Percentiles rank a stretch among this genome's conserved stretches.
Evolutionary conservation across 2,113 vertebrate genomes (phyloP).

Genomic region (Ochotona curzoniae): DNA sequence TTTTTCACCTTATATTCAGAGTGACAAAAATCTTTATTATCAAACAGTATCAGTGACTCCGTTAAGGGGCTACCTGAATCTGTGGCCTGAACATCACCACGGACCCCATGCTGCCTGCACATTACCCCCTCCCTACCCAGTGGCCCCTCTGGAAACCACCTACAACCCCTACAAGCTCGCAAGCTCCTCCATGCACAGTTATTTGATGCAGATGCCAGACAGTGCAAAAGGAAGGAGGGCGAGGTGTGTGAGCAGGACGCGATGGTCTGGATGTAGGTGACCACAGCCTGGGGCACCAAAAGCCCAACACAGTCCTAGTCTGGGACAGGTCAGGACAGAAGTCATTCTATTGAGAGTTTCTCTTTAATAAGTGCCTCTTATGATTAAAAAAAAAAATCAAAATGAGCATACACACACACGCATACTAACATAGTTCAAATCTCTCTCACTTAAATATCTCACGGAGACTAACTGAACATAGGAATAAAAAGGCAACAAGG

Average conservation of each 20-base stretch:
- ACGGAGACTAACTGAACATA: too few relatives aligned
- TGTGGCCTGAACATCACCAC: neutral
- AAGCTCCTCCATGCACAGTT: neutral
- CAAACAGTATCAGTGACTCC: accelerated
- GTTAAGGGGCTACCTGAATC: neutral
- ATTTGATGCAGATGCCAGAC: neutral
- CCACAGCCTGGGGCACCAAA: neutral
- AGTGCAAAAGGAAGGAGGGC: neutral
- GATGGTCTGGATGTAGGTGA: neutral
- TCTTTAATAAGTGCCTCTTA: neutral
- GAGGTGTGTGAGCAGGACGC: neutral
- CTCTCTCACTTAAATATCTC: neutral
- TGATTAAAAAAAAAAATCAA: neutral
- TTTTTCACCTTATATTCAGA: neutral
- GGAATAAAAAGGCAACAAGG: too few relatives aligned
- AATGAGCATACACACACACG: neutral
- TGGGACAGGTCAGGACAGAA: neutral
- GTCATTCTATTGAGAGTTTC: neutral
- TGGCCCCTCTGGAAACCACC: accelerated
- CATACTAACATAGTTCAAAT: too few relatives aligned
- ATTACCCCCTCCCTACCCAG: too few relatives aligned
- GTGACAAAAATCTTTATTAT: neutral
- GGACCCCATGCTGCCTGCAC: accelerated
- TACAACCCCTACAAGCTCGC: accelerated
- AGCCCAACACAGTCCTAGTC: neutral